phyloP scores from a whole-genome alignment of 2,888 invertebrate genomes.

The Endotricha flammealis region DNA sequence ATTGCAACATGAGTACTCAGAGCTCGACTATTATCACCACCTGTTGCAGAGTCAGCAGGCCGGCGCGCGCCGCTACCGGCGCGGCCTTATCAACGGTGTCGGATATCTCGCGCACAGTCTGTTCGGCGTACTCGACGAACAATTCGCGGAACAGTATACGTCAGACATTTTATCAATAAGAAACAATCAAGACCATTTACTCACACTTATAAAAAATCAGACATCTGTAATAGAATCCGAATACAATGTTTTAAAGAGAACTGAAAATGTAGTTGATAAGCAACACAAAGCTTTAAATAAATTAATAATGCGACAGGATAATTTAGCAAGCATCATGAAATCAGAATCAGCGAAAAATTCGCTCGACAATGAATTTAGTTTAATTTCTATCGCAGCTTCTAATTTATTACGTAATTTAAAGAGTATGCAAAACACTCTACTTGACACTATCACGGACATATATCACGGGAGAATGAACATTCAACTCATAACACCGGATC shows the following conservation, averaged over 20 bases:
- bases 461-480: conserved; percentile 16
- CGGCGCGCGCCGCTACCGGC: conserved; percentile 5
- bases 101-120: conserved; percentile 14
- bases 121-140: conserved; percentile 18
- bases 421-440: conserved; percentile 11
- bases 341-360: conserved; percentile 1
- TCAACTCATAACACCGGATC: conserved; percentile 16
- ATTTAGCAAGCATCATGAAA: background rate
- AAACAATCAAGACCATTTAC: conserved; percentile 17
- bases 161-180: conserved; percentile 11
- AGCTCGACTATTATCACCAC: conserved; percentile 15
- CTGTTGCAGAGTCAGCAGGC: conserved; percentile 11
- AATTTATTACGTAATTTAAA: conserved; percentile 11
- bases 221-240: conserved; percentile 21
- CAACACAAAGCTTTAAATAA: conserved; percentile 16
- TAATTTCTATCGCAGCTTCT: conserved; percentile 10
- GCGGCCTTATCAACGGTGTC: conserved; percentile 15
- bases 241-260: conserved; percentile 15
- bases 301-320: conserved; percentile 10
- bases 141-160: conserved; percentile 17
- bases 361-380: conserved; percentile 8
- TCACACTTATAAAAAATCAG: conserved; percentile 18
- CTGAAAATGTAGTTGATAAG: conserved; percentile 13
- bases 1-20: conserved; percentile 12
- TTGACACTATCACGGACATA: conserved; percentile 16